Percentiles rank a stretch among this genome's conserved stretches.
These are phyloP conservation scores for Rhabdornis inornatus DNA, from an alignment of 2,113 vertebrate species.

Conservation along the genomic window DNA sequence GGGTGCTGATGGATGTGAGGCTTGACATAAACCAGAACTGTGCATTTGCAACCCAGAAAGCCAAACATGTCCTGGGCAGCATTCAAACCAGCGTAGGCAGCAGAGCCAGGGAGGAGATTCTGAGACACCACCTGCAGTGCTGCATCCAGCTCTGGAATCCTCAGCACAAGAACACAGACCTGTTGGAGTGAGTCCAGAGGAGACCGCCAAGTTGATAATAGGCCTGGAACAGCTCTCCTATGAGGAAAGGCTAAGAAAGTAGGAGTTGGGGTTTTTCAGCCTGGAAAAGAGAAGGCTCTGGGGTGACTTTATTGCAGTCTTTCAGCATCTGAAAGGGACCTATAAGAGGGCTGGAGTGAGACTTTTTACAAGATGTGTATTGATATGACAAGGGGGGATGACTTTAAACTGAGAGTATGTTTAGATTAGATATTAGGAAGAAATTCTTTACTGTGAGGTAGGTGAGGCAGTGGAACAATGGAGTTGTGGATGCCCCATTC, in stretches of 20 bases:
- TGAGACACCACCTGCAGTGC: neutral
- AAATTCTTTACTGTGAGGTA: neutral
- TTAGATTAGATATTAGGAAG: neutral
- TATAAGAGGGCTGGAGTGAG: neutral
- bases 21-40: neutral
- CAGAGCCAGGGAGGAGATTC: neutral
- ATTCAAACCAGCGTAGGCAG: rapidly evolving
- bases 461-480: neutral
- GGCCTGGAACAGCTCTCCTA: neutral
- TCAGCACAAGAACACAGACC: neutral
- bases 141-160: neutral
- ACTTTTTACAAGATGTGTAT: neutral
- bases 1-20: neutral
- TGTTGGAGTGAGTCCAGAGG: rapidly evolving
- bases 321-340: neutral
- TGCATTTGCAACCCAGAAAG: neutral
- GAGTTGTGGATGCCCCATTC: too few species aligned
- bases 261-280: neutral
- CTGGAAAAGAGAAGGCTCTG: neutral
- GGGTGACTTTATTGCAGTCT: neutral
- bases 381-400: neutral
- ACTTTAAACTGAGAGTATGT: neutral
- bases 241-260: neutral
- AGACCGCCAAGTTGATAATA: neutral
- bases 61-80: rapidly evolving